These are phyloP conservation scores for Pristionchus entomophagus DNA, from an alignment of 2,888 invertebrate species.

Conservation along the genomic window DNA sequence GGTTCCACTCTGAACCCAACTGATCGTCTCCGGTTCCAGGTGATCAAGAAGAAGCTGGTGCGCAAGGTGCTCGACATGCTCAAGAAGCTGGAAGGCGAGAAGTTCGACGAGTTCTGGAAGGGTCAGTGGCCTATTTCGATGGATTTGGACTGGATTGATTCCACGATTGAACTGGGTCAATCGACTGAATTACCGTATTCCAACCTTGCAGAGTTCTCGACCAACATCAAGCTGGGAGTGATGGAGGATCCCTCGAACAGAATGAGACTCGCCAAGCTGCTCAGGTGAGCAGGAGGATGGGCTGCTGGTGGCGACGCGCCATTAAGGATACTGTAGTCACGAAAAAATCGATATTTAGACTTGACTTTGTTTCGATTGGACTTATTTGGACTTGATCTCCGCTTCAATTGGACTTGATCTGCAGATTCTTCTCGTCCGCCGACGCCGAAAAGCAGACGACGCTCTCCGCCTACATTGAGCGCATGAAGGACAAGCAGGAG, in stretches of 20 bases:
- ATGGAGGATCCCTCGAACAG: slow-evolving; percentile 97
- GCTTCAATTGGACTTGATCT: no score
- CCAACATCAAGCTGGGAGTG: slow-evolving; percentile 94
- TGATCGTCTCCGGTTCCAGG: no score
- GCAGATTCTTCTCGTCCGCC: slow-evolving; percentile 80
- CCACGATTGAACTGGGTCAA: no score
- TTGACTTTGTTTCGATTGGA: no score
- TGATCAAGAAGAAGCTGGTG: slow-evolving; percentile 98
- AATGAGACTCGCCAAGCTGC: slow-evolving; percentile 92
- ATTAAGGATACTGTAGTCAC: no score
- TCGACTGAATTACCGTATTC: no score
- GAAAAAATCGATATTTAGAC: no score
- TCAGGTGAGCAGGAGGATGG: slow-evolving; percentile 83
- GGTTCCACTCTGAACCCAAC: no score
- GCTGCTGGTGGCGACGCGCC: background rate
- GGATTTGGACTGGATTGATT: no score
- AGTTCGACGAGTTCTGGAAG: slow-evolving; percentile 96
- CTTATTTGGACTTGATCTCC: no score
- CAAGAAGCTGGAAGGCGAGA: slow-evolving; percentile 91
- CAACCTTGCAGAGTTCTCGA: slow-evolving; percentile 99
- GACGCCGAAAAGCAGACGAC: slow-evolving; percentile 82
- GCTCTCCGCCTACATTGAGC: slow-evolving; percentile 89
- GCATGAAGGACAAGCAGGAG: slow-evolving; percentile 95
- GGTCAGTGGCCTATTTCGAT: no score
- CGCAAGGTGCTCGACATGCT: slow-evolving; percentile 87